Percentiles rank a stretch among this genome's conserved stretches.
phyloP scores from a whole-genome alignment of 2,113 vertebrate species.

The Coracopsis vasa region DNA sequence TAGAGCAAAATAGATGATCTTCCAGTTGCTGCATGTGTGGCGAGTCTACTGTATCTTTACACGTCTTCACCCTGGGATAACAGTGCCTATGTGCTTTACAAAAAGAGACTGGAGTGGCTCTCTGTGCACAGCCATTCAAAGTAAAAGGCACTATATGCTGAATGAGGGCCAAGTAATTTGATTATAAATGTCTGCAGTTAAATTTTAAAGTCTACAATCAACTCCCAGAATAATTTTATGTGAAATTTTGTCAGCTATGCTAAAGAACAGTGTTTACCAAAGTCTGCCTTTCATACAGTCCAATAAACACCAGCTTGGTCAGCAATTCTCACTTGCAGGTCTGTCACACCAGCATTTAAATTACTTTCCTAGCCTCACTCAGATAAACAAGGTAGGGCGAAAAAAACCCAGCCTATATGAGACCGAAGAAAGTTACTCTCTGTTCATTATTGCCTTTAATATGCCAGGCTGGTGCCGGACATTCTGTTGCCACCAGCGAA shows the following conservation, averaged over 20 bases:
- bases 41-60: background rate
- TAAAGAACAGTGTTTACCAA: background rate
- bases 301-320: background rate
- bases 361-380: background rate
- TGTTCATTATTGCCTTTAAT: background rate
- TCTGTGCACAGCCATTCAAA: background rate
- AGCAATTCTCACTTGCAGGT: background rate
- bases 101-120: background rate
- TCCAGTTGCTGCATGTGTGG: background rate
- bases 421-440: background rate
- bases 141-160: background rate
- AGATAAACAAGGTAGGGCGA: background rate
- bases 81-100: background rate
- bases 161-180: background rate
- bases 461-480: background rate
- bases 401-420: background rate
- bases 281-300: background rate
- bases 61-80: background rate
- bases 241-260: background rate
- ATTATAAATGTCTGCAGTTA: background rate
- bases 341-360: background rate
- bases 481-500: background rate
- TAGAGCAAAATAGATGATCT: slow-evolving; percentile 43
- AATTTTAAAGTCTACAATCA: background rate
- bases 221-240: background rate